These are phyloP conservation scores for Echiichthys vipera DNA, from an alignment of 2,797 vertebrate genomes.

Conservation along the genomic window DNA sequence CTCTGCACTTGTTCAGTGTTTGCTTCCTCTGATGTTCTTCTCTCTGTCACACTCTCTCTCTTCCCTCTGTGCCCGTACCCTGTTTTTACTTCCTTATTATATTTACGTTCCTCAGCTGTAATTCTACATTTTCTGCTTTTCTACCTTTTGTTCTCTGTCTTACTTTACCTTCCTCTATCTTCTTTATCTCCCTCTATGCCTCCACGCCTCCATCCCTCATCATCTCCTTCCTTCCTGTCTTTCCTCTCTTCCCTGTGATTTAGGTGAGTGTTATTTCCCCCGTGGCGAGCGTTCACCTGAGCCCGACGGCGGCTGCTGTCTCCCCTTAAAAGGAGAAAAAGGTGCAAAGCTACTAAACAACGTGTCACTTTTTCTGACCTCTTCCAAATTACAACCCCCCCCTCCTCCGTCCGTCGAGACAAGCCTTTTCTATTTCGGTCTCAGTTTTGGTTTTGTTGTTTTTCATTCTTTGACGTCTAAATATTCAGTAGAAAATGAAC, in stretches of 20 bases:
- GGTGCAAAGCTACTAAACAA: slow-evolving; percentile 27
- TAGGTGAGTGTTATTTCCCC: slow-evolving; percentile 58
- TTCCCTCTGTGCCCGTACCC: neutral
- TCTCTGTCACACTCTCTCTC: neutral
- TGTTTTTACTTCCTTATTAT: neutral
- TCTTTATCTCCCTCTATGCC: neutral
- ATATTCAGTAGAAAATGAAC: slow-evolving; percentile 2
- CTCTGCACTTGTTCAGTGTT: neutral
- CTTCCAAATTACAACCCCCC: neutral
- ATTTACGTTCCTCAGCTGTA: neutral
- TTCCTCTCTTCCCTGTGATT: slow-evolving; percentile 38
- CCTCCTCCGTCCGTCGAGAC: neutral
- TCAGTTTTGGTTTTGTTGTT: slow-evolving; percentile 1
- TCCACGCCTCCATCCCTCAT: neutral
- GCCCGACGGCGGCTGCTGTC: slow-evolving; percentile 18
- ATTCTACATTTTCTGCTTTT: neutral
- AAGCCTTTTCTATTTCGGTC: slow-evolving; percentile 2
- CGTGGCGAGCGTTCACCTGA: slow-evolving; percentile 42
- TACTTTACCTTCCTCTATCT: neutral
- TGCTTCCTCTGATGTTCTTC: neutral
- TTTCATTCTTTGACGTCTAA: slow-evolving; percentile 10
- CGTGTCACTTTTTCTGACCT: slow-evolving; percentile 8
- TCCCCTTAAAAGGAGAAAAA: slow-evolving; percentile 21
- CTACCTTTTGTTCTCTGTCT: slow-evolving; percentile 13
- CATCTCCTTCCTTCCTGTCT: slow-evolving; percentile 26